Conservation (phyloP, 2,113 vertebrate species). For the Thunnus thynnus region DNA sequence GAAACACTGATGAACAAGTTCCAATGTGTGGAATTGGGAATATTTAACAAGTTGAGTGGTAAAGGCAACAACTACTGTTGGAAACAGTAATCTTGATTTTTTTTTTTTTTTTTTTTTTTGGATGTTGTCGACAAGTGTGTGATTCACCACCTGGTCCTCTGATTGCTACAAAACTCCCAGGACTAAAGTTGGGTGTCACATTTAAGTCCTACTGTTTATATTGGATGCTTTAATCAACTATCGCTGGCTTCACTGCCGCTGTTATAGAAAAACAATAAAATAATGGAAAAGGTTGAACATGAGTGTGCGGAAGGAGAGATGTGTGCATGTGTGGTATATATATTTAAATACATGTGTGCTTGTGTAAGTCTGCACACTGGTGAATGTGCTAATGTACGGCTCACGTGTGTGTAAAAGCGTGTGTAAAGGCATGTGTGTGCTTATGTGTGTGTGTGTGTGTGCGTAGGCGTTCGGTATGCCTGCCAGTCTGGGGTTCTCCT, state of each 20-base stretch:
- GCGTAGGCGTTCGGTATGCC: conserved; percentile 77
- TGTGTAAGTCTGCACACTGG: conserved; percentile 19
- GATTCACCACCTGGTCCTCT: conserved; percentile 59
- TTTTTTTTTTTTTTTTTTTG: conserved; percentile 7
- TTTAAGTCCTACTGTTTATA: conserved; percentile 62
- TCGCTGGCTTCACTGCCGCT: conserved; percentile 51
- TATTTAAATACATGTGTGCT: conserved; percentile 10
- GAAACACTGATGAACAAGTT: conserved; percentile 65
- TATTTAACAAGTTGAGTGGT: conserved; percentile 55
- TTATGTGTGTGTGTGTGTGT: conserved; percentile 33
- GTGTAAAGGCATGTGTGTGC: conserved; percentile 37
- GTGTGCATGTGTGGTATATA: conserved; percentile 13
- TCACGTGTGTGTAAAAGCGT: conserved; percentile 65
- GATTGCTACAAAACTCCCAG: conserved; percentile 45
- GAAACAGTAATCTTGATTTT: conserved; percentile 28
- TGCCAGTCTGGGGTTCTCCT: conserved; percentile 84
- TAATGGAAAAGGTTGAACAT: conserved; percentile 65
- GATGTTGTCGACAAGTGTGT: conserved; percentile 25
- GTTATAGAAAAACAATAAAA: conserved; percentile 67
- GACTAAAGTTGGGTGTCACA: conserved; percentile 46
- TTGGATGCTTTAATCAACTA: conserved; percentile 43
- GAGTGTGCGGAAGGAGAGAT: conserved; percentile 34
- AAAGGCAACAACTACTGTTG: conserved; percentile 41
- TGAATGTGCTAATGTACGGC: conserved; percentile 36
- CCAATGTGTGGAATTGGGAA: conserved; percentile 60